Base-by-base conservation (phyloP, 1,140 invertebrate species). In the Epicauta chinensis region DNA sequence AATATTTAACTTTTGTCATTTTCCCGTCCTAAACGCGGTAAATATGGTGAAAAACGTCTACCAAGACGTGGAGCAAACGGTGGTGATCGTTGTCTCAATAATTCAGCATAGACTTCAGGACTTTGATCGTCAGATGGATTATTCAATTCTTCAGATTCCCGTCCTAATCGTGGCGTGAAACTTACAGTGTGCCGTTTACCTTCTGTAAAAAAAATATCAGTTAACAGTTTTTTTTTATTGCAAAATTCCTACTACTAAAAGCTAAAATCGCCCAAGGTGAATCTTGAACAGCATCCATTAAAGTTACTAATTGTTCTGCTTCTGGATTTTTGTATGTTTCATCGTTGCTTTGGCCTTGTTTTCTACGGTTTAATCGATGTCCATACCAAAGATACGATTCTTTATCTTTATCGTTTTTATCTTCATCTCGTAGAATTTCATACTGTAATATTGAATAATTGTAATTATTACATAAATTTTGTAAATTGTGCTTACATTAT, bases 31-130 rank as follows among this genome's bases (percentile, higher is more conserved):
- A 59, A 36, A 7, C 58, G 49, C 12, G 58, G 58, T 12, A 50
- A 53, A 50, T 43, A 56, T 40, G 53, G 50, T 12, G 42, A 41
- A 12, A 52, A 41, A 17, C 55, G 51, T 54, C 52, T 53, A 14
- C 58, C 58, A 16, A 60, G 43, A 35, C 58, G 51, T 16, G 58
- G 58, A 14, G 58, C 49, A 43, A 60, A 60, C n/a, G 58, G 58
- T 16, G 58, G 58, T 17, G 58, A 54, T 40, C 58, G 49, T 39
- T 51, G 46, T 23, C 43, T 56, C 29, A 56, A 44, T 3, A 45
- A 15, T 44, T 57, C 55, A 13, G 29, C 51, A 12, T 38, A 41
- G 13, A 52, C 38, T 40, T 53, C 55, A 2, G 50, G 40, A 34
- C 53, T 43, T 31, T 45, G 44, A 31, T 53, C 41, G 11, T 17